phyloP scores from a whole-genome alignment of 2,888 invertebrate genomes.

The Dicyrtoma fusca region DNA sequence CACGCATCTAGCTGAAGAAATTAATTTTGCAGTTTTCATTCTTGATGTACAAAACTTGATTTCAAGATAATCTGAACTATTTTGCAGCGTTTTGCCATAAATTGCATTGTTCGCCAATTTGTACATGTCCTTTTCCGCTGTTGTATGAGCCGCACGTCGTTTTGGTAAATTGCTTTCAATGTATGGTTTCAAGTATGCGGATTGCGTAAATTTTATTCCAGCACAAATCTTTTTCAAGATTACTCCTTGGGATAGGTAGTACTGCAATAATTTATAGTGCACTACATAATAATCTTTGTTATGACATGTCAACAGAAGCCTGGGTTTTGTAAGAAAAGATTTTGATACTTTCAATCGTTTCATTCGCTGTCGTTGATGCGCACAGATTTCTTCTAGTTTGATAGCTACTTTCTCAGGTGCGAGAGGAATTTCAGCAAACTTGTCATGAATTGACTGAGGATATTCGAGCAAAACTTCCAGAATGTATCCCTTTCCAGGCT shows the following conservation, averaged over 20 bases:
- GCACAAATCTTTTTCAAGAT: not conserved
- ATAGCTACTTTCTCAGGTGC: too few relatives aligned
- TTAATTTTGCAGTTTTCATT: not conserved
- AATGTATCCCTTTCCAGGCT: too few relatives aligned
- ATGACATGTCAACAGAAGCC: not conserved
- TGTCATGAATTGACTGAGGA: too few relatives aligned
- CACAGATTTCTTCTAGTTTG: too few relatives aligned
- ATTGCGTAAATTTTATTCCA: not conserved
- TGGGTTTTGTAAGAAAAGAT: not conserved
- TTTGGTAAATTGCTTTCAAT: not conserved
- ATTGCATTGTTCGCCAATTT: not conserved
- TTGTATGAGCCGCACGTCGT: not conserved
- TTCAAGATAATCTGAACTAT: not conserved
- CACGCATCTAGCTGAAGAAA: too few relatives aligned
- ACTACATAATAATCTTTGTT: not conserved
- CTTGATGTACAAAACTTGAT: not conserved
- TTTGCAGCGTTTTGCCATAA: not conserved
- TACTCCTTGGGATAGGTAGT: not conserved
- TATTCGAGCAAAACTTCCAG: too few relatives aligned
- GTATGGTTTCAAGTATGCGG: not conserved
- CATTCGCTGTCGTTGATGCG: too few relatives aligned
- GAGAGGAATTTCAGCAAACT: too few relatives aligned
- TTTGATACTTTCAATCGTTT: too few relatives aligned
- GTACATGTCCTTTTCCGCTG: not conserved
- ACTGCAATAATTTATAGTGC: not conserved